These are phyloP conservation scores for Apamea monoglypha DNA, from an alignment of 2,888 invertebrate species.

Conservation along the genomic window DNA sequence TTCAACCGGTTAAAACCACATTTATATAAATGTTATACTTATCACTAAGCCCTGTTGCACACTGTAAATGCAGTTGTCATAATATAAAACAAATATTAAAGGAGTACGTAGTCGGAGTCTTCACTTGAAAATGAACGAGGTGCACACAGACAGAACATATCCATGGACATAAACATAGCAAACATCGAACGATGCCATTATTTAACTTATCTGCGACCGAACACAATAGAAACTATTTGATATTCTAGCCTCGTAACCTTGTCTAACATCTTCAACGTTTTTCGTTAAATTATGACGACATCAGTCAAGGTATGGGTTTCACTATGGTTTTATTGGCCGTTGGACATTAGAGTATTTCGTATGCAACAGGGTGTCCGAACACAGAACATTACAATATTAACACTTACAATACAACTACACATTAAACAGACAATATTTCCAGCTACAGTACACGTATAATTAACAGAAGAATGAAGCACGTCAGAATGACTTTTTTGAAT, in stretches of 20 bases:
- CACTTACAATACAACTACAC: conserved; percentile 43
- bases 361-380: conserved; percentile 44
- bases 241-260: conserved; percentile 27
- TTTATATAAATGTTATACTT: conserved; percentile 41
- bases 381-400: conserved; percentile 16
- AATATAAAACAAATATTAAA: conserved; percentile 22
- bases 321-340: neutral
- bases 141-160: neutral
- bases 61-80: conserved; percentile 48
- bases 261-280: neutral
- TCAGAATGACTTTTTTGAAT: neutral
- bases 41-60: conserved; percentile 45
- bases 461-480: conserved; percentile 6
- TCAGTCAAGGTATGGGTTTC: neutral
- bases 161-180: neutral
- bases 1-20: conserved; percentile 20
- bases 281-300: conserved; percentile 6
- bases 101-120: neutral
- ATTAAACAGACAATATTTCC: conserved; percentile 27
- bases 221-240: neutral
- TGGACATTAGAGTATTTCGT: neutral
- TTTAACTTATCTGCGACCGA: neutral
- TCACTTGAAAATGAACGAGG: neutral
- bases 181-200: neutral
- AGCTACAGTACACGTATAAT: conserved; percentile 19